These are phyloP conservation scores for Paraescarpia echinospica DNA, from an alignment of 1,140 invertebrate species.

Conservation along the genomic window DNA sequence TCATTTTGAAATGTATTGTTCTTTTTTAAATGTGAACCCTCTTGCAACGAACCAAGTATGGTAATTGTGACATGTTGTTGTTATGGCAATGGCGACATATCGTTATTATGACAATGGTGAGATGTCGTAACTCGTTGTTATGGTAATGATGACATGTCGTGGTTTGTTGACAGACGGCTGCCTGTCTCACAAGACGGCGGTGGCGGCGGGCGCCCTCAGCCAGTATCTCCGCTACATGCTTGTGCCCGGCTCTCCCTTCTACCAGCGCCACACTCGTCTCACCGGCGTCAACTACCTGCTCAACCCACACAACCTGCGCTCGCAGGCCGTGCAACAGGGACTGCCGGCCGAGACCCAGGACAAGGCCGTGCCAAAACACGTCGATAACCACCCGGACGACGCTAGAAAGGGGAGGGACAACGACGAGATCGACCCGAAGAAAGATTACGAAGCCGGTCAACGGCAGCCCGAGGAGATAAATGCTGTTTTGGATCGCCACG, in stretches of 20 bases:
- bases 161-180: slow-evolving; percentile 22
- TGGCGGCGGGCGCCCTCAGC: slow-evolving; percentile 18
- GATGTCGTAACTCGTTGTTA: background rate
- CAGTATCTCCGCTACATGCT: slow-evolving; percentile 25
- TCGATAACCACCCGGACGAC: background rate
- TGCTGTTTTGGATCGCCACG: background rate
- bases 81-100: background rate
- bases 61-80: background rate
- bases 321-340: background rate
- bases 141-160: background rate
- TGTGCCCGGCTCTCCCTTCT: background rate
- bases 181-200: slow-evolving; percentile 27
- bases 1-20: too few species aligned
- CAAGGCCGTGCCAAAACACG: background rate
- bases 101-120: background rate
- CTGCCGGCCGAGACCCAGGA: background rate
- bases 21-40: too few species aligned
- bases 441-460: background rate
- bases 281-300: slow-evolving; percentile 20
- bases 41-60: too few species aligned
- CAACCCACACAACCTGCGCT: background rate
- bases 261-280: background rate
- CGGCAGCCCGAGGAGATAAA: too few species aligned
- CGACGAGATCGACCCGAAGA: background rate
- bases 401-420: background rate